Conservation (phyloP, 2,888 invertebrate genomes). For the Leucozona laternaria region DNA sequence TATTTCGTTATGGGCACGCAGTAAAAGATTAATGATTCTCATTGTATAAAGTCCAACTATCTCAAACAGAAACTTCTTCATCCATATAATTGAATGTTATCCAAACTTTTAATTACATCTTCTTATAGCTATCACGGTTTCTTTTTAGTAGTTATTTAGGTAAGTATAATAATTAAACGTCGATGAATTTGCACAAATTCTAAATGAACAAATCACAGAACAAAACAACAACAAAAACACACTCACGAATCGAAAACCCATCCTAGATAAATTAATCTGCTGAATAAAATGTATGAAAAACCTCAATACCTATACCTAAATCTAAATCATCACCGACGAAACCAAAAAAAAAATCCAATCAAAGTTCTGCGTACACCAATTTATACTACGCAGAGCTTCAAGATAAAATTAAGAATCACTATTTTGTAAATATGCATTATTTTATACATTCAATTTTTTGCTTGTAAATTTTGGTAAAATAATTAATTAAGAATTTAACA, state of each 20-base stretch:
- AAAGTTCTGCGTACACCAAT: conserved; percentile 24
- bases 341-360: conserved; percentile 56
- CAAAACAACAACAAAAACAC: not conserved
- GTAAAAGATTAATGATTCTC: conserved; percentile 63
- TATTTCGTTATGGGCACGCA: not conserved
- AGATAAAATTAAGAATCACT: not conserved
- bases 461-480: conserved; percentile 60
- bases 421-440: not conserved
- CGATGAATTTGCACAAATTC: conserved; percentile 65
- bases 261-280: conserved; percentile 58
- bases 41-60: conserved; percentile 45
- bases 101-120: conserved; percentile 72
- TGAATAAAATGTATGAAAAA: conserved; percentile 42
- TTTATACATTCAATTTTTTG: conserved; percentile 48
- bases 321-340: conserved; percentile 38
- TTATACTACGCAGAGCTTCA: conserved; percentile 1
- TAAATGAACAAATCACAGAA: conserved; percentile 24
- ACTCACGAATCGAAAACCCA: conserved; percentile 33
- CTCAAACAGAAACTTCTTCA: conserved; percentile 46
- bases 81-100: conserved; percentile 71
- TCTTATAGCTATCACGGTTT: conserved; percentile 12
- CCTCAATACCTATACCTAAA: conserved; percentile 12
- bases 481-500: conserved; percentile 74
- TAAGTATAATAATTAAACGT: conserved; percentile 68
- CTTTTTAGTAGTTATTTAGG: conserved; percentile 7